Conservation (phyloP, 2,888 invertebrate species). For the Thyatira batis region DNA sequence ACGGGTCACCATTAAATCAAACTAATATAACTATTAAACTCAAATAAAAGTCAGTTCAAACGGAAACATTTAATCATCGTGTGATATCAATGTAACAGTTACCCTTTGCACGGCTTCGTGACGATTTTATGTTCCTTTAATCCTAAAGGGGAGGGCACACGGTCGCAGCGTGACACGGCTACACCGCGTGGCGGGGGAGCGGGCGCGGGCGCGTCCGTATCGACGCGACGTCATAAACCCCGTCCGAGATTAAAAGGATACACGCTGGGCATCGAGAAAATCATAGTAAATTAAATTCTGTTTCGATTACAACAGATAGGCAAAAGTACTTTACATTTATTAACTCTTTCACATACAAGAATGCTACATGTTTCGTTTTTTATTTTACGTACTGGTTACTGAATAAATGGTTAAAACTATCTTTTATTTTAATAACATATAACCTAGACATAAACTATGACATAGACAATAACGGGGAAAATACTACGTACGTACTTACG, state of each 20-base stretch:
- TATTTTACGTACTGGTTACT: no score
- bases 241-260: constrained; percentile 14
- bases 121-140: constrained; percentile 13
- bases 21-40: constrained; percentile 29
- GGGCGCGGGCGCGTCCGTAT: constrained; percentile 13
- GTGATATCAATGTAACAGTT: constrained; percentile 37
- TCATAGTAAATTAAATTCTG: neutral
- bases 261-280: constrained; percentile 8
- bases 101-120: constrained; percentile 16
- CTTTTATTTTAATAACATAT: no score
- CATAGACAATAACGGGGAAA: no score
- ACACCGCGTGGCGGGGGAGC: constrained; percentile 9
- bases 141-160: constrained; percentile 3
- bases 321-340: no score
- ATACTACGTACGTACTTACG: no score
- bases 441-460: no score
- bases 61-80: constrained; percentile 37
- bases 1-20: neutral
- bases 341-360: no score
- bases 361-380: no score
- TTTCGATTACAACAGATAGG: no score
- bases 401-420: no score
- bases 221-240: constrained; percentile 4
- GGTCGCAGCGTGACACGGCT: constrained; percentile 25
- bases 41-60: constrained; percentile 30